phyloP scores from a whole-genome alignment of 2,113 vertebrate genomes.

The Aix galericulata region DNA sequence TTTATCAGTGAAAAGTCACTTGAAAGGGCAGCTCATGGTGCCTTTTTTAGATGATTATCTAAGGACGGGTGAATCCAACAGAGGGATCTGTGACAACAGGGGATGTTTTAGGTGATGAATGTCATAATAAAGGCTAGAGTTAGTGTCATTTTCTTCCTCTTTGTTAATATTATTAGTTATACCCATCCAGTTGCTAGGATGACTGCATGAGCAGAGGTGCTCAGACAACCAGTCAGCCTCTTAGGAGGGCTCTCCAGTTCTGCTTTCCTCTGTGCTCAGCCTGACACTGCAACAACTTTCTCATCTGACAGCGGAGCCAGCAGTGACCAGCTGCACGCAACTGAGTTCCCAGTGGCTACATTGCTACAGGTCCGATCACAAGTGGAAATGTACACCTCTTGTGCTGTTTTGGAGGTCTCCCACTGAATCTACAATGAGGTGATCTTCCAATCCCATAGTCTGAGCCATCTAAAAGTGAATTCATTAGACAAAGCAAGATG shows the following conservation, averaged over 20 bases:
- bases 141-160: background rate
- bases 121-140: background rate
- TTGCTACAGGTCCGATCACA: background rate
- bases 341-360: background rate
- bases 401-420: background rate
- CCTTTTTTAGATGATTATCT: conserved; percentile 33
- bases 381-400: background rate
- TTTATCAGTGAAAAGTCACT: conserved; percentile 41
- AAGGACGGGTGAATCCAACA: background rate
- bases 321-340: background rate
- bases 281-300: background rate
- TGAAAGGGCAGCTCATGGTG: background rate
- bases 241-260: background rate
- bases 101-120: conserved; percentile 1
- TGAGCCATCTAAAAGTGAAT: background rate
- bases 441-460: background rate
- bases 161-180: background rate
- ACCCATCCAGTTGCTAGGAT: too few relatives aligned
- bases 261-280: background rate
- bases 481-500: background rate
- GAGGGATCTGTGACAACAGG: background rate
- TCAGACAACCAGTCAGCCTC: too few relatives aligned
- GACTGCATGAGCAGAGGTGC: background rate
- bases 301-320: background rate
- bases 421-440: background rate